Evolutionary conservation across 2,888 invertebrate genomes (phyloP), one percentile per base, ranked within the genome.

Genomic region (Notocelia uddmanniana): DNA sequence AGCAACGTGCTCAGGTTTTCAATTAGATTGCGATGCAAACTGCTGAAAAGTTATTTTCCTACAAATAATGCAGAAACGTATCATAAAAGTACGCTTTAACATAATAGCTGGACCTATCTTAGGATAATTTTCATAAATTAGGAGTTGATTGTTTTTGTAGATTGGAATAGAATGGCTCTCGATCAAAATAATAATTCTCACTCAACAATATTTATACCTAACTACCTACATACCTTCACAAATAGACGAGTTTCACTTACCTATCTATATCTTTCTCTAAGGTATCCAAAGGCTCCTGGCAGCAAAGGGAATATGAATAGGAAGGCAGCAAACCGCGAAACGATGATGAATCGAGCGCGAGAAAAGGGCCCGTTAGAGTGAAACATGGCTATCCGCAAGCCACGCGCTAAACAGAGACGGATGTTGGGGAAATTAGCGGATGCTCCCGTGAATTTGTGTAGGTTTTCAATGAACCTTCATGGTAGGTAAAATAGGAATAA

Each of bases 401-500:
- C n/a, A 60, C 74, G 78, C 37, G 87, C 76, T 80, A 76, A 85
- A 92, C 78, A 78, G 83, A 81, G 89, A 91, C 73, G 77, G 83
- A 73, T 74, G 77, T 76, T 79, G 79, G 87, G 89, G 87, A 93
- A 92, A 92, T 93, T 93, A 92, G 85, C 86, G 82, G 89, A 89
- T 89, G 91, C 89, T 89, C 87, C 87, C 89, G 89, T 90, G 92
- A 92, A 92, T 92, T 92, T 93, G 93, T 93, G 92, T 93, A 91
- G 89, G 89, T 90, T 91, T 93, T 93, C 93, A 93, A 93, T 93
- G 92, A 92, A 91, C 90, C 91, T 91, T 93, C 88, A 90, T 89
- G 89, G 92, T 92, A 92, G 92, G 92, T 92, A 92, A 92, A 92
- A 92, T 92, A 91, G 92, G 92, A 92, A 92, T 91, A 92, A 93